These are phyloP conservation scores for Beaufortia kweichowensis DNA, from an alignment of 2,113 vertebrate genomes.

Conservation along the genomic window DNA sequence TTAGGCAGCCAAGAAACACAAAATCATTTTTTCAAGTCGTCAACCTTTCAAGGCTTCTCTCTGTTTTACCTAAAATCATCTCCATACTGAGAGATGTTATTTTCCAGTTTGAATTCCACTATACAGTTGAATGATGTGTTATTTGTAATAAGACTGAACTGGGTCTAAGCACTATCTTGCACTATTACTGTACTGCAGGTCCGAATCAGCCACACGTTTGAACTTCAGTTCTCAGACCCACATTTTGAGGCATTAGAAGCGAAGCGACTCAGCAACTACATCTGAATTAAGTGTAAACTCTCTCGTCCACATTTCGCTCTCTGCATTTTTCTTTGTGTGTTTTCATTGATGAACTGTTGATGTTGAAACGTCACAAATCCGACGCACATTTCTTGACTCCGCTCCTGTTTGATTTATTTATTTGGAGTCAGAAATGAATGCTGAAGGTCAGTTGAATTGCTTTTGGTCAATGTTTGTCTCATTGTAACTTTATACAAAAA, in stretches of 20 bases:
- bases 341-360: background rate
- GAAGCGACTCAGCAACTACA: background rate
- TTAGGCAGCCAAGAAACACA: background rate
- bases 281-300: background rate
- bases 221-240: background rate
- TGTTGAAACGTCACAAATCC: background rate
- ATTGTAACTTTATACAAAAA: slow-evolving; percentile 25
- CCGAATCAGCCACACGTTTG: background rate
- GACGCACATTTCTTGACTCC: slow-evolving; percentile 40
- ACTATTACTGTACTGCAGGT: slow-evolving; percentile 38
- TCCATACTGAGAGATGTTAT: background rate
- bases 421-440: slow-evolving; percentile 54
- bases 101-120: too few species aligned
- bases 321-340: background rate
- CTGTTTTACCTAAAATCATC: background rate
- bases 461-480: slow-evolving; percentile 17
- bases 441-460: background rate
- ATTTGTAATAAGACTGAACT: background rate
- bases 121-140: background rate
- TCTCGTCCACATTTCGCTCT: background rate
- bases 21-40: background rate
- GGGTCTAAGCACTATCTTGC: background rate
- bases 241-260: slow-evolving; percentile 26
- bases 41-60: background rate
- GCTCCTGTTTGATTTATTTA: slow-evolving; percentile 52